Base-by-base conservation (phyloP, 2,888 invertebrate genomes). In the Patella depressa region DNA sequence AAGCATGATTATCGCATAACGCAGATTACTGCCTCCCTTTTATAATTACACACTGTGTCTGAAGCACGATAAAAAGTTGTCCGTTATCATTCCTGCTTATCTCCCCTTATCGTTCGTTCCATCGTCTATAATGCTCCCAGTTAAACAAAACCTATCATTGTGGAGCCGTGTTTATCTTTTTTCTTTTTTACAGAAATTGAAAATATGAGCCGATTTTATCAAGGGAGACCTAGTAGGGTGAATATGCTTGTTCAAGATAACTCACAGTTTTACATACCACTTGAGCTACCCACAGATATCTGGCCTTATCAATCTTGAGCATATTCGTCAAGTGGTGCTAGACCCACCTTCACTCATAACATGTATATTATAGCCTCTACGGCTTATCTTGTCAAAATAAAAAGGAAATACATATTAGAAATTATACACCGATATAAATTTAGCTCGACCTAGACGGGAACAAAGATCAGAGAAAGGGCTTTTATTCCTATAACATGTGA, bases 1-100 rank as follows among this genome's bases (percentile, higher is more conserved):
- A 65, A 65, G 65, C 65, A 65, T 65, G 65, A 65, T 65, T 65
- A 65, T 65, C 65, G 65, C 65, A 65, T 65, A 65, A 65, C 65
- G 24, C 65, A 65, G 65, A 65, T 65, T 65, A 65, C 24, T 24
- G 65, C 19, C 24, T 65, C 24, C 65, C 65, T 24, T 65, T 65
- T 65, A 65, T 65, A 65, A 65, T 65, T 65, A 65, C 24, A 65
- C 65, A 19, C 19, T 65, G 65, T 65, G 65, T 65, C 65, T 19
- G 65, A 11, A 24, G 24, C 19, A 65, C 19, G 65, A 65, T 65
- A 65, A 65, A 65, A 65, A 65, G 65, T 65, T 24, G 14, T 45
- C 65, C 65, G 65, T 65, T 65, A 65, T 65, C 65, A 65, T 12
- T 65, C 24, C 19, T 12, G 65, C 65, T 65, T 65, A 65, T 65